Conservation (phyloP, 2,888 invertebrate genomes). For the Agrochola macilenta region DNA sequence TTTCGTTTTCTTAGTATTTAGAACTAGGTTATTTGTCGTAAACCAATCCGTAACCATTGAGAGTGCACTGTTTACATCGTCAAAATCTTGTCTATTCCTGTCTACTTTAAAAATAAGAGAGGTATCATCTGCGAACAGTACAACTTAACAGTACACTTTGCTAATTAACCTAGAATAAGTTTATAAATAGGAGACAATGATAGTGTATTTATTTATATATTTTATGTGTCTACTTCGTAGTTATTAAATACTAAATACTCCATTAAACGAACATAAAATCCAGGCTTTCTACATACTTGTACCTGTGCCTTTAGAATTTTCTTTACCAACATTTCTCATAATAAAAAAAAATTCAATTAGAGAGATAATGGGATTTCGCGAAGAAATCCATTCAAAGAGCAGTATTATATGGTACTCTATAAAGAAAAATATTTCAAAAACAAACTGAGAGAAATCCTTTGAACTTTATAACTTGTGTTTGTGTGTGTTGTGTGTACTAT, state of each 20-base stretch:
- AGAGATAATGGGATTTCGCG: slow-evolving; percentile 57
- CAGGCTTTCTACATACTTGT: not conserved
- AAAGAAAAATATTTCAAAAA: slow-evolving; percentile 60
- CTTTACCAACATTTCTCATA: slow-evolving; percentile 34
- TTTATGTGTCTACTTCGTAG: not conserved
- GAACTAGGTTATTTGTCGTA: too few relatives aligned
- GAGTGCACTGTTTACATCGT: too few relatives aligned
- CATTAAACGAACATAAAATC: not conserved
- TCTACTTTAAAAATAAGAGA: too few relatives aligned
- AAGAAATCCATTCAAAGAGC: slow-evolving; percentile 58
- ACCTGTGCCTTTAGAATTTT: slow-evolving; percentile 16
- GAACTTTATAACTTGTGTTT: slow-evolving; percentile 45
- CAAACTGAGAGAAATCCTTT: slow-evolving; percentile 54
- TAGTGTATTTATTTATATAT: too few relatives aligned
- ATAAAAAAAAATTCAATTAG: slow-evolving; percentile 57
- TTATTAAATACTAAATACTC: slow-evolving; percentile 15
- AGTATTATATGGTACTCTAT: slow-evolving; percentile 44
- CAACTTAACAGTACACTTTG: too few relatives aligned
- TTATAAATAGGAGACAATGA: too few relatives aligned
- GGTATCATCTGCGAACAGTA: too few relatives aligned
- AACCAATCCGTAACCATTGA: too few relatives aligned
- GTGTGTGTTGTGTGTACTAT: slow-evolving; percentile 25
- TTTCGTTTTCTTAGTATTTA: too few relatives aligned
- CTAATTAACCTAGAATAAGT: too few relatives aligned
- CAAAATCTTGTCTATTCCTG: too few relatives aligned